Evolutionary conservation across 2,797 vertebrate species (phyloP).

Genomic region (Tamandua tetradactyla): DNA sequence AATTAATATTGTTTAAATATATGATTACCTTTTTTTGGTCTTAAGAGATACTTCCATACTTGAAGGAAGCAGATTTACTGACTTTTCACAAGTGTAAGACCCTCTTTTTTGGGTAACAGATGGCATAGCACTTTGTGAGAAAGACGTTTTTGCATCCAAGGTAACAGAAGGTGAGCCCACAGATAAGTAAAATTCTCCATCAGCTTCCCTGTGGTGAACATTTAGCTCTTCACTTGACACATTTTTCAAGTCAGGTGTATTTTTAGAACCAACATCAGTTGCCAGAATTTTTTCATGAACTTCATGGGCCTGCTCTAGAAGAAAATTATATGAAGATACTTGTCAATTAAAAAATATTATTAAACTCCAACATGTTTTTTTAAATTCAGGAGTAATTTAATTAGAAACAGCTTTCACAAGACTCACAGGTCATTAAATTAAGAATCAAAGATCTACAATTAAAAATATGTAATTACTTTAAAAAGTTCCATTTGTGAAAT

Average conservation of each 20-base stretch:
- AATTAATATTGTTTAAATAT: constrained; percentile 44
- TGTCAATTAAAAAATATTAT: neutral
- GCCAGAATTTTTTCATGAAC: constrained; percentile 41
- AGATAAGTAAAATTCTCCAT: constrained; percentile 30
- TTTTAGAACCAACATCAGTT: constrained; percentile 43
- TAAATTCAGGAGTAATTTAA: constrained; percentile 26
- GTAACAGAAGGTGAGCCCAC: constrained; percentile 66
- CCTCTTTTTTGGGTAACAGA: constrained; percentile 16
- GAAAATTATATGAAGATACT: constrained; percentile 40
- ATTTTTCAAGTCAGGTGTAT: neutral
- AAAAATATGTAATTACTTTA: neutral
- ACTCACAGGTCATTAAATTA: constrained; percentile 2
- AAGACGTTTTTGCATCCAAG: constrained; percentile 33
- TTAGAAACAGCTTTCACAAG: constrained; percentile 36
- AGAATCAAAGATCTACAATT: constrained; percentile 39
- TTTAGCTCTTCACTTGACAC: neutral
- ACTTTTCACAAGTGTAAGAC: constrained; percentile 37
- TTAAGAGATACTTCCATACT: constrained; percentile 57
- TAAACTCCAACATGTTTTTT: constrained; percentile 35
- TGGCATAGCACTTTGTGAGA: constrained; percentile 67
- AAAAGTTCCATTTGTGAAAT: constrained; percentile 26
- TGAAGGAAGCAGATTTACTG: constrained; percentile 47
- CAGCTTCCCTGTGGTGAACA: neutral
- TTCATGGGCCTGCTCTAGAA: constrained; percentile 64
- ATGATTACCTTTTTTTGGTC: constrained; percentile 74